Evolutionary conservation across 1,140 invertebrate species (phyloP), one percentile per base, ranked within the genome.

Genomic region (Mactra quadrangularis): DNA sequence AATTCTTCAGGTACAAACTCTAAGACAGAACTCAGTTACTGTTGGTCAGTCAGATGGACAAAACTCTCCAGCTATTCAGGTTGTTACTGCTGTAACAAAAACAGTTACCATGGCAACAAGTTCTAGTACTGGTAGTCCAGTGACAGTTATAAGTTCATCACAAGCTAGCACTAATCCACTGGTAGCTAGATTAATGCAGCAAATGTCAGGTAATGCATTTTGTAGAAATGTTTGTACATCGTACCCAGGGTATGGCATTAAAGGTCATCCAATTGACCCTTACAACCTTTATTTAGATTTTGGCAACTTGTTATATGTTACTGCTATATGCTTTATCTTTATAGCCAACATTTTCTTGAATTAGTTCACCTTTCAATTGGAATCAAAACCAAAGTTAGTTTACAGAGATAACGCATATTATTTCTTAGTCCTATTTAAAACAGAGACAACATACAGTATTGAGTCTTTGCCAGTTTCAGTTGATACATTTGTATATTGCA

Each of bases 141-240:
- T 71, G 13, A 81, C 64, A 27, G 66, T 81, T 17, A 50, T 81
- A 3, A 71, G 45, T 33, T 59, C 77, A 0, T 22, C 60, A 25
- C 77, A 62, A 31, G 59, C 68, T 25, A 68, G 53, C 35, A 55
- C 59, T 35, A 82, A 75, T 52, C 79, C 79, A 15, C 70, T 82
- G 17, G 79, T 82, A 6, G 79, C 79, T 19, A 82, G 70, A 27
- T 52, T 82, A n/a, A 75, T 82, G 79, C 70, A 74, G 59, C 79
- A 81, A 25, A 81, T 81, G 77, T 81, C 77, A 45, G 66, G 62
- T 81, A 3, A 64, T 33, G n/a, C n/a, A n/a, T n/a, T n/a, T n/a
- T n/a, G n/a, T n/a, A n/a, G n/a, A n/a, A n/a, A n/a, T n/a, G n/a
- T n/a, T n/a, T n/a, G n/a, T n/a, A n/a, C n/a, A n/a, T n/a, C n/a